phyloP scores from a whole-genome alignment of 2,797 vertebrate species.

The Chiroxiphia lanceolata region DNA sequence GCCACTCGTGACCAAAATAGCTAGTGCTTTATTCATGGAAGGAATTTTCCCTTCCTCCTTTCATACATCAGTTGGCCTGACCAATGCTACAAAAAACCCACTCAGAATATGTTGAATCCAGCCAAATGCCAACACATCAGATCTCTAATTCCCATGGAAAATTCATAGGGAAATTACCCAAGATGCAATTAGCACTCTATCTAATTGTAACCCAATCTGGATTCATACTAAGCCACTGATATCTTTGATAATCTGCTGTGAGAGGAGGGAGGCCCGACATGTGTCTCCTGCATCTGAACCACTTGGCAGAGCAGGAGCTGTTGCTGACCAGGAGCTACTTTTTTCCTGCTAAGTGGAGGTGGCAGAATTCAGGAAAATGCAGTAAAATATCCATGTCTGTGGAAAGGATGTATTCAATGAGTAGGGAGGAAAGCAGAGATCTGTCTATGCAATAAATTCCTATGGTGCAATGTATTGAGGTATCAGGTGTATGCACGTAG shows the following conservation, averaged over 20 bases:
- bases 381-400: not conserved
- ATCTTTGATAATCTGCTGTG: not conserved
- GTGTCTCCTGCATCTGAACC: not conserved
- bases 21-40: not conserved
- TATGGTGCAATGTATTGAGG: not conserved
- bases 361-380: not conserved
- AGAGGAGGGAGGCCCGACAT: not conserved
- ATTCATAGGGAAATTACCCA: not conserved
- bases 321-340: not conserved
- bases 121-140: not conserved
- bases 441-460: not conserved
- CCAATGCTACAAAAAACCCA: not conserved
- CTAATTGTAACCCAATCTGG: not conserved
- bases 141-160: not conserved
- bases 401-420: not conserved
- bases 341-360: not conserved
- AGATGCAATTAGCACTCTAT: not conserved
- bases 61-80: not conserved
- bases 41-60: slow-evolving; percentile 11
- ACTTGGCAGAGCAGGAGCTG: not conserved
- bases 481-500: not conserved
- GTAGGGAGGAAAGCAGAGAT: not conserved
- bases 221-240: not conserved
- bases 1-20: slow-evolving; percentile 26
- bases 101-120: not conserved